A percentile compares a stretch with the other conserved stretches of the same genome.
phyloP scores from a whole-genome alignment of 2,888 invertebrate species.

The Geophilus truncorum region DNA sequence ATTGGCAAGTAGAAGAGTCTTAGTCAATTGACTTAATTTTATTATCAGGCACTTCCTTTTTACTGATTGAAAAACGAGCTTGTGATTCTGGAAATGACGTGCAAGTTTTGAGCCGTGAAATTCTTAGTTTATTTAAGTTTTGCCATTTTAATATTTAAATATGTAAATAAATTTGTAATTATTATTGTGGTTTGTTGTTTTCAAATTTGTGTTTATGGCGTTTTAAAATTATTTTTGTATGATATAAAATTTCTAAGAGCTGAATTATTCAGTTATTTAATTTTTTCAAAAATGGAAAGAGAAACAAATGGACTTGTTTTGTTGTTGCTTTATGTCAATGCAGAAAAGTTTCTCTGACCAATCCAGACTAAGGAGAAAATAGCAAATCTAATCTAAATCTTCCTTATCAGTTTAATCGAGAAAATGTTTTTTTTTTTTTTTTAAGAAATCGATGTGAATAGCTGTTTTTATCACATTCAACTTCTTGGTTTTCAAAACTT shows the following conservation, averaged over 20 bases:
- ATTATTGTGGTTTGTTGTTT: not conserved
- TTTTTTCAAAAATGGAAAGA: not conserved
- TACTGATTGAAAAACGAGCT: not conserved
- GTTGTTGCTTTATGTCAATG: not conserved
- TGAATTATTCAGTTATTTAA: not conserved
- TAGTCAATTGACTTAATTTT: constrained; percentile 27
- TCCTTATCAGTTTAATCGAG: not conserved
- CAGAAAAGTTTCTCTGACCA: not conserved
- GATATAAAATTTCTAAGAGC: not conserved
- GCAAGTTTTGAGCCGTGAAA: not conserved
- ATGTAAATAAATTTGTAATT: too few relatives aligned
- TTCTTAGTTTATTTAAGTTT: not conserved
- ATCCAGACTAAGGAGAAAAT: not conserved
- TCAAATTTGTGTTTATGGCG: not conserved
- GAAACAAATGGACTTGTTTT: constrained; percentile 19
- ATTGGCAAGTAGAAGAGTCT: not conserved
- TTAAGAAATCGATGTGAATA: too few relatives aligned
- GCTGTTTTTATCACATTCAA: too few relatives aligned
- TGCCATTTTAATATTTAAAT: too few relatives aligned
- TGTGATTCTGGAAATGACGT: not conserved
- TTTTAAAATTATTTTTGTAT: not conserved
- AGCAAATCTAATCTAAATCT: not conserved
- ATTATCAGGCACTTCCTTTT: constrained; percentile 5
- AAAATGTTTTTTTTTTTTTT: too few relatives aligned
- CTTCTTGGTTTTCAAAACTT: too few relatives aligned